phyloP scores from a whole-genome alignment of 2,888 invertebrate genomes.

The Orthosia gracilis region DNA sequence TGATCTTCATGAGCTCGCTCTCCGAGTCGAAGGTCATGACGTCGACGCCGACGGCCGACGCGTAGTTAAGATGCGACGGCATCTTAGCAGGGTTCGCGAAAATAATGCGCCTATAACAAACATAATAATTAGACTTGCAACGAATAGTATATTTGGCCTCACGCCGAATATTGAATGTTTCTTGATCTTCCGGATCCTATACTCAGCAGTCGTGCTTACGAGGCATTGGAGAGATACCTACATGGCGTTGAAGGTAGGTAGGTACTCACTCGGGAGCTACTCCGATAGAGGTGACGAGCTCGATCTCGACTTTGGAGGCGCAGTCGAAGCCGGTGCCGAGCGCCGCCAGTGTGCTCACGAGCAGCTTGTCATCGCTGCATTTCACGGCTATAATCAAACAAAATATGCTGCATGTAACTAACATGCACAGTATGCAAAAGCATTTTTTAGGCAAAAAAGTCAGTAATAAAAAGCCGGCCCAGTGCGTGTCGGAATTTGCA shows the following conservation, averaged over 20 bases:
- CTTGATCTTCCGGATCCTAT: too few species aligned
- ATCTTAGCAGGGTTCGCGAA: constrained; percentile 99
- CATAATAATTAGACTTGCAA: too few species aligned
- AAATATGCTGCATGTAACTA: background rate
- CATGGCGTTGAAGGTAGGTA: background rate
- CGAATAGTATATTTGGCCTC: too few species aligned
- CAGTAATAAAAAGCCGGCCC: too few species aligned
- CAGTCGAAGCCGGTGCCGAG: constrained; percentile 99
- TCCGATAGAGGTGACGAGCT: constrained; percentile 95
- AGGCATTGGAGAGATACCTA: too few species aligned
- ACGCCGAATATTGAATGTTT: too few species aligned
- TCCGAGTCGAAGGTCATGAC: constrained; percentile 99
- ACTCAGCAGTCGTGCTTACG: too few species aligned
- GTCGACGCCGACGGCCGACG: constrained; percentile 94
- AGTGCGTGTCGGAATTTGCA: too few species aligned
- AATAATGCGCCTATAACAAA: constrained; percentile 93
- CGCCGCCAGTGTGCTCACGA: constrained; percentile 96
- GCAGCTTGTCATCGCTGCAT: constrained; percentile 97
- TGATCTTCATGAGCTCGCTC: constrained; percentile 97
- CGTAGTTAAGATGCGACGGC: constrained; percentile 96
- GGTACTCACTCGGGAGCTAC: constrained; percentile 92
- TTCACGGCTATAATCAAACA: constrained; percentile 94
- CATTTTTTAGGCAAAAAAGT: too few species aligned
- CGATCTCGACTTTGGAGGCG: constrained; percentile 98
- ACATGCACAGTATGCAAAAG: too few species aligned